phyloP scores from a whole-genome alignment of 64 coral and sea anemone genomes.

The Montipora foliosa region DNA sequence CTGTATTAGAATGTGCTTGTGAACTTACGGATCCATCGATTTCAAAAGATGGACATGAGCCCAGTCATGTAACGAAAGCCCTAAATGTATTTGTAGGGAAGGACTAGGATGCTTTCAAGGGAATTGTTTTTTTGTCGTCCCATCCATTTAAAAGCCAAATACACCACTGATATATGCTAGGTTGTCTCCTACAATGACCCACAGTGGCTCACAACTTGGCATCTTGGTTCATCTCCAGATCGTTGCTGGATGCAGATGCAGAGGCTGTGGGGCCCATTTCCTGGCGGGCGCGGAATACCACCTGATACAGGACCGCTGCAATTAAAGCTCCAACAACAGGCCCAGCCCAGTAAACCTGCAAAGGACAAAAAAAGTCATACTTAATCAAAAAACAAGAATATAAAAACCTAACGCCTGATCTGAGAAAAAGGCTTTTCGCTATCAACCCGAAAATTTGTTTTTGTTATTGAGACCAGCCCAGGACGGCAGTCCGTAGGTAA shows the following conservation, averaged over 20 bases:
- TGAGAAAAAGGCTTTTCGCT: background rate
- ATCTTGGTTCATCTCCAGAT: constrained; percentile 3
- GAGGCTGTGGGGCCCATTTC: constrained; percentile 14
- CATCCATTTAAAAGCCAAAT: background rate
- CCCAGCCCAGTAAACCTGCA: constrained; percentile 65
- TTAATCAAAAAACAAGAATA: background rate
- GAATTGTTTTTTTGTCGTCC: background rate
- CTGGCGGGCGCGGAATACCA: constrained; percentile 51
- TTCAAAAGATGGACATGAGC: no score
- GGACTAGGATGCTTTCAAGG: background rate
- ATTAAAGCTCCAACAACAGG: constrained; percentile 56
- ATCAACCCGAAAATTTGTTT: no score
- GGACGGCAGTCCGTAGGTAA: background rate
- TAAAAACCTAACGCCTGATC: background rate
- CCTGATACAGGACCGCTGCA: constrained; percentile 53
- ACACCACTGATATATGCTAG: background rate
- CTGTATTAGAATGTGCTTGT: no score
- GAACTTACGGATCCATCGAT: no score
- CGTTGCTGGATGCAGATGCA: background rate
- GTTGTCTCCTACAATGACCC: background rate
- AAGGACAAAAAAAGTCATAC: background rate
- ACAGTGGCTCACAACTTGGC: background rate
- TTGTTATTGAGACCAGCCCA: no score
- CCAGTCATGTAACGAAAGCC: no score
- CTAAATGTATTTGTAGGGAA: no score